phyloP scores from a whole-genome alignment of 2,888 invertebrate genomes.

The Pedicia rivosa region DNA sequence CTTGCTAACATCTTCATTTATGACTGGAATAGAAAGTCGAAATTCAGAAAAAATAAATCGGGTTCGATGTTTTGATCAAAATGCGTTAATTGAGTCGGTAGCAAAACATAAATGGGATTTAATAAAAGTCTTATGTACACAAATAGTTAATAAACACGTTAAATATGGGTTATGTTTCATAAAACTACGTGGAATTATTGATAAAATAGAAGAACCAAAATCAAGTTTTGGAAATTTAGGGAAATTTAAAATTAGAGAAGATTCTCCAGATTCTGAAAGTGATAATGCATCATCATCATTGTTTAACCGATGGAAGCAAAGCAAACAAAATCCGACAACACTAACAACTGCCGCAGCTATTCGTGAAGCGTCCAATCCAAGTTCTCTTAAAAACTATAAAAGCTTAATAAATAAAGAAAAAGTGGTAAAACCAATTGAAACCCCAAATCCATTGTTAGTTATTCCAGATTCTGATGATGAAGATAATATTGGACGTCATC shows the following conservation, averaged over 20 bases:
- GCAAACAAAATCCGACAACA: background rate
- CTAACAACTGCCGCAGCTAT: slow-evolving; percentile 35
- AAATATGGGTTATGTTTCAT: slow-evolving; percentile 67
- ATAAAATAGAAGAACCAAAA: slow-evolving; percentile 1
- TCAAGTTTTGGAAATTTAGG: slow-evolving; percentile 25
- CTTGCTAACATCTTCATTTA: slow-evolving; percentile 61
- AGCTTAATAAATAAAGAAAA: slow-evolving; percentile 3
- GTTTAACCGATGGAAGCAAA: slow-evolving; percentile 25
- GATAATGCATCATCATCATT: slow-evolving; percentile 16
- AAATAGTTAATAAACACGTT: slow-evolving; percentile 68
- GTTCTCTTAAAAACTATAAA: slow-evolving; percentile 8
- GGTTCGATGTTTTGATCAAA: slow-evolving; percentile 54
- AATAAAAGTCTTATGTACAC: slow-evolving; percentile 67
- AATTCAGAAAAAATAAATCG: slow-evolving; percentile 44
- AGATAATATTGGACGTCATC: slow-evolving; percentile 21
- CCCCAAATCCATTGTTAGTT: too few relatives aligned
- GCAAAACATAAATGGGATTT: slow-evolving; percentile 62
- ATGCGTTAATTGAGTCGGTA: slow-evolving; percentile 39
- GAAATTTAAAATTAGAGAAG: slow-evolving; percentile 33
- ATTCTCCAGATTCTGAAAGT: slow-evolving; percentile 39
- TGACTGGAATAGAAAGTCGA: slow-evolving; percentile 60
- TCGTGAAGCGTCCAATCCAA: slow-evolving; percentile 26
- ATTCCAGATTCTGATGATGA: background rate
- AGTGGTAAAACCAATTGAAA: background rate
- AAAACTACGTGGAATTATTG: slow-evolving; percentile 11